Evolutionary conservation across 2,797 vertebrate genomes (phyloP), one percentile per base, ranked within the genome.

Genomic region (Rhincodon typus): DNA sequence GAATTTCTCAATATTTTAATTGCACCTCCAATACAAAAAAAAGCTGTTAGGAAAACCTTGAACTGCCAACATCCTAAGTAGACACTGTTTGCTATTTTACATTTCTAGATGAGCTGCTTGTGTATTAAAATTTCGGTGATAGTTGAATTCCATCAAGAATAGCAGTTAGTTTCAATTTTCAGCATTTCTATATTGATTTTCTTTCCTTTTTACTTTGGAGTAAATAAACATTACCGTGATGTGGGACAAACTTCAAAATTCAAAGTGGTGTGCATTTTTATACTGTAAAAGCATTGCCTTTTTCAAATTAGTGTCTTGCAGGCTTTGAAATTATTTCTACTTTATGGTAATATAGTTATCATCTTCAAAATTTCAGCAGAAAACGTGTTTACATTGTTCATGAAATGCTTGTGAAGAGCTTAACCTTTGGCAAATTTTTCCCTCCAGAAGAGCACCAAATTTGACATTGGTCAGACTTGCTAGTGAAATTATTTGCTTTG

Each of bases 391-490:
- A 62, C 34, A 38, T 17, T 42, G n/a, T 42, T 82, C 34, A 82
- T 46, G 10, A 23, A 84, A 62, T 8, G 12, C 57, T 62, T 62
- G 7, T 62, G 10, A 62, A 12, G 90, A 96, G 95, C 88, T 96
- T 96, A 96, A 96, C 95, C 95, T 95, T 96, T 96, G 96, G 96
- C 96, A 96, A 96, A 46, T 57, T 94, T 96, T 96, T 91, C 96
- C 96, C 74, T 95, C 91, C 94, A n/a, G 74, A 96, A 96, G 96
- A 96, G 95, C 88, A 88, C 6, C 96, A 96, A 96, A 96, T 97
- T 97, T 96, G 88, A 96, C 70, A 95, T 77, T 88, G 94, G 94
- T n/a, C 96, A 96, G 95, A 96, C 96, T 97, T 95, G 95, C 38
- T 96, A 69, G 88, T 96, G 96, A 91, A 95, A 46, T 57, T 86